A percentile compares a stretch with the other conserved stretches of the same genome.
Conservation (phyloP, 2,113 vertebrate species). For the Cebus imitator region DNA sequence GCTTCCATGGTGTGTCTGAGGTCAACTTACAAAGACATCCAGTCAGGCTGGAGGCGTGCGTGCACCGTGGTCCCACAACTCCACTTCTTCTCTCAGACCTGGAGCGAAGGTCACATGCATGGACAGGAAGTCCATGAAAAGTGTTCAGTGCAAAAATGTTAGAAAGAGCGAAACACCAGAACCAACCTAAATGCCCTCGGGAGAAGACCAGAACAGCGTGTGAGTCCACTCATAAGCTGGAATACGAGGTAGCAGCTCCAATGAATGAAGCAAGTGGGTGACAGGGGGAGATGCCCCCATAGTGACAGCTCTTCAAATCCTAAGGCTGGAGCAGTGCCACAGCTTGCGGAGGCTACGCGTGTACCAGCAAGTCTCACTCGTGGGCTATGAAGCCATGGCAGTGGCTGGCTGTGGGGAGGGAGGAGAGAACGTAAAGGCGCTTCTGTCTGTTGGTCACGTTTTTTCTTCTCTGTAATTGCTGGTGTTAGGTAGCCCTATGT, state of each 20-base stretch:
- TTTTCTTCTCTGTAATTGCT: not conserved
- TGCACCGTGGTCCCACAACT: not conserved
- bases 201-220: accelerated
- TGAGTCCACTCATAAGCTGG: not conserved
- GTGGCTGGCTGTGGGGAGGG: not conserved
- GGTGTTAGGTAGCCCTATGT: not conserved
- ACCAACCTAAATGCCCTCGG: not conserved
- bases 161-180: not conserved
- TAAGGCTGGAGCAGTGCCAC: accelerated
- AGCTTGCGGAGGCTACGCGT: accelerated
- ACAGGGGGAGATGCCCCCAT: accelerated
- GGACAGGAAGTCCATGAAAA: not conserved
- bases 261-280: accelerated
- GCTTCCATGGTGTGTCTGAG: not conserved
- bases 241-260: accelerated
- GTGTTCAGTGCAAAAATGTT: not conserved
- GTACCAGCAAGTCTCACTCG: not conserved
- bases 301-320: not conserved
- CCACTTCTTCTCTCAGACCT: not conserved
- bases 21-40: not conserved
- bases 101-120: not conserved
- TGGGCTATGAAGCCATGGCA: accelerated
- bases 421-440: not conserved
- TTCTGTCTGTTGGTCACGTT: not conserved
- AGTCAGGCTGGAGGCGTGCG: too few species aligned